Conservation (phyloP, 1,140 invertebrate genomes). For the Calliphora vicina region DNA sequence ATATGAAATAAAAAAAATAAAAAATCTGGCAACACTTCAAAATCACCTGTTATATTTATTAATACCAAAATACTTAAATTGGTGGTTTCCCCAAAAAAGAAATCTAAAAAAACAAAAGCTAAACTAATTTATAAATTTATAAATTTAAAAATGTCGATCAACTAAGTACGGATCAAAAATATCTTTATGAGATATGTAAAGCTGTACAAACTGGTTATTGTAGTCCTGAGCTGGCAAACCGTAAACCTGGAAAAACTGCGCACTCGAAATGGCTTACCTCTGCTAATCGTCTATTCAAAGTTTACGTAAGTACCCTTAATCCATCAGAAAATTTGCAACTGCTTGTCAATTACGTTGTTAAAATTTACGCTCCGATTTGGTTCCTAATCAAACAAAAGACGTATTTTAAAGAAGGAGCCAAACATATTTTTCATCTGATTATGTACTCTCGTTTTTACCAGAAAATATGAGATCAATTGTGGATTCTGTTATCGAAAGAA, state of each 20-base stretch:
- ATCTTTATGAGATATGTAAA: constrained; percentile 17
- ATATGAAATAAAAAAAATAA: too few species aligned
- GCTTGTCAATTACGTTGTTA: constrained; percentile 21
- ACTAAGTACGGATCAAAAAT: constrained; percentile 17
- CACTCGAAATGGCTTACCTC: constrained; percentile 23
- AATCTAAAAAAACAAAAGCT: too few species aligned
- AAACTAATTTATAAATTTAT: too few species aligned
- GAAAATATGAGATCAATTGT: not conserved
- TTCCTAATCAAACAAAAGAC: not conserved
- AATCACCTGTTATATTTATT: too few species aligned
- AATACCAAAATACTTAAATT: too few species aligned
- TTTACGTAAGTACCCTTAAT: too few species aligned
- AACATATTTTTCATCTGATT: constrained; percentile 18
- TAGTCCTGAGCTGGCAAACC: constrained; percentile 22
- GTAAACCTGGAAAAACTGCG: constrained; percentile 30
- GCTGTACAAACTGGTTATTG: constrained; percentile 12
- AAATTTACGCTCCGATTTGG: constrained; percentile 20
- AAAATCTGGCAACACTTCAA: too few species aligned
- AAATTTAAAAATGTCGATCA: too few species aligned
- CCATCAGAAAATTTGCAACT: constrained; percentile 11
- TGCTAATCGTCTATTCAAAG: too few species aligned
- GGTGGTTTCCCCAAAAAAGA: too few species aligned
- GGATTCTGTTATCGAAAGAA: constrained; percentile 13
- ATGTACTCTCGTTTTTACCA: not conserved
- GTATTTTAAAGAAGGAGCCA: not conserved